Evolutionary conservation across 2,888 invertebrate genomes (phyloP), one percentile per base, ranked within the genome.

Genomic region (Sialis fuliginosa): DNA sequence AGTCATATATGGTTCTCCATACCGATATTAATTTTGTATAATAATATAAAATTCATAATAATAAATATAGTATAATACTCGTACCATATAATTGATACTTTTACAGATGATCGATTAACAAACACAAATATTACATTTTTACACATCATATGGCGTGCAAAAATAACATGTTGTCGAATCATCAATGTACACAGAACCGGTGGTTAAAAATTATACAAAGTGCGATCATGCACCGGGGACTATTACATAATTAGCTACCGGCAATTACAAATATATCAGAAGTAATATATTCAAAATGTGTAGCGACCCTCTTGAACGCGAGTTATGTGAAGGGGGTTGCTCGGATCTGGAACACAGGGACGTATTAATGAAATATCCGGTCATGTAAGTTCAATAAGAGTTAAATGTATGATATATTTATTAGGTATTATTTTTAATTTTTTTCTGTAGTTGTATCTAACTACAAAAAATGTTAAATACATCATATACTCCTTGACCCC

Each of bases 81-180:
- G 22, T 22, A 22, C 22, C 22, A 22, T 22, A 22, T 22, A 22
- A 22, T 22, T 22, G 22, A 22, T 22, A 22, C 22, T 2, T 22
- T 22, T 22, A 22, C 22, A n/a, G 22, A 22, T 22, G 22, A 22
- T 22, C 22, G 22, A 35, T 35, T 35, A n/a, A 35, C 9, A 9
- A n/a, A 9, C 35, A 35, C 35, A 35, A 22, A 22, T 22, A 22
- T 22, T 22, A 22, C 22, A 22, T 22, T 22, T 22, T 22, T 22
- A 22, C 22, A 35, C 9, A 35, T 35, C n/a, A 7, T 39, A 39
- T n/a, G 10, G 13, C 10, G n/a, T 12, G 40, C n/a, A 41, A 41
- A 2, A 22, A 22, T n/a, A 35, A 42, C 32, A 13, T 22, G 65
- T 32, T 22, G 22, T 22, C 22, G 22, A 22, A 22, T 22, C 22